Base-by-base conservation (phyloP, 1,140 invertebrate species). In the Plutomurus gul region DNA sequence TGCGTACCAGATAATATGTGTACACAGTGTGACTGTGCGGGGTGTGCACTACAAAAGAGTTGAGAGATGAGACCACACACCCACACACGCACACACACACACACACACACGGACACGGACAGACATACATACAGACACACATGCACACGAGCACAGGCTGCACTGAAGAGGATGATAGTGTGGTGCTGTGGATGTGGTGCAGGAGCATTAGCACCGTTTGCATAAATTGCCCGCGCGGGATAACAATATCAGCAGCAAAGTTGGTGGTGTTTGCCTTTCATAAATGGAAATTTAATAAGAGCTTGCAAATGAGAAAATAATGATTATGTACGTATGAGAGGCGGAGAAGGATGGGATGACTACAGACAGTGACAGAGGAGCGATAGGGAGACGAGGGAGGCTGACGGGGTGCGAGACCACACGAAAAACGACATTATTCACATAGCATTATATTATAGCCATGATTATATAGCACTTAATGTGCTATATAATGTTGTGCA, bases 251-350 rank as follows among this genome's bases (percentile, higher is more conserved):
- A 65, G 11, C 56, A 65, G 11, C 4, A 27, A 33, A 65, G 30
- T 65, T 65, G 56, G 13, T 65, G 56, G 13, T 81, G 76, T 75
- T 77, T 81, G 37, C 40, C 22, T 77, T 74, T 75, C 70, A 77
- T 65, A 77, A 77, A 81, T 81, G 74, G 46, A 43, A 81, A 47
- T 74, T 81, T 81, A 77, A 74, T 81, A 77, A 77, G 75, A 51
- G 39, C 16, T n/a, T 4, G 33, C 22, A 78, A 77, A 78, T 78
- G 72, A 71, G 71, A 81, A 78, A 76, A 75, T 76, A 79, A 79
- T 82, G 81, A 79, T 79, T 78, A 37, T 78, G 22, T 49, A 16
- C 77, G 7, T 27, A 40, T 72, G 73, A 27, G 25, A 49, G n/a
- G 18, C 27, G 7, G 33, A 13, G 40, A n/a, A 43, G 74, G n/a